Percentiles rank a stretch among this genome's conserved stretches.
These are phyloP conservation scores for Tipula helvola DNA, from an alignment of 2,888 invertebrate genomes.

Conservation along the genomic window DNA sequence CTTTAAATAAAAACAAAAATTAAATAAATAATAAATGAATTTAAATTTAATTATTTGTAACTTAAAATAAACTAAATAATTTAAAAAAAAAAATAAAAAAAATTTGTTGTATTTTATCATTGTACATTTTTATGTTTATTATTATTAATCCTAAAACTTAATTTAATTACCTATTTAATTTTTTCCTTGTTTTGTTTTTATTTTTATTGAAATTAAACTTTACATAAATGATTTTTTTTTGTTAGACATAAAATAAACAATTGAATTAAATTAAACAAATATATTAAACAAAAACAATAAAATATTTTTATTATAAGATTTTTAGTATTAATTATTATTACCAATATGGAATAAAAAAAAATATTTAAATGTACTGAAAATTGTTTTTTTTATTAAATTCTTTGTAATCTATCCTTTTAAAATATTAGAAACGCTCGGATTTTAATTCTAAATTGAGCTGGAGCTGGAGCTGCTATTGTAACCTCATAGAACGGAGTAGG, in stretches of 20 bases:
- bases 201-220: neutral
- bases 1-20: neutral
- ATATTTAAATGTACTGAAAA: neutral
- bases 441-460: too few species aligned
- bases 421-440: too few species aligned
- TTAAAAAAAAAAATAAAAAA: neutral
- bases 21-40: neutral
- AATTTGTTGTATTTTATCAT: neutral
- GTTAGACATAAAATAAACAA: neutral
- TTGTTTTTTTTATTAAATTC: neutral
- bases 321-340: neutral
- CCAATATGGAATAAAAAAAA: neutral
- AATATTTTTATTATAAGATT: neutral
- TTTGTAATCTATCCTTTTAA: too few species aligned
- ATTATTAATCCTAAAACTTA: neutral
- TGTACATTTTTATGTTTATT: neutral
- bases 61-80: neutral
- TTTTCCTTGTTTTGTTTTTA: neutral
- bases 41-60: conserved; percentile 4
- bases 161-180: neutral
- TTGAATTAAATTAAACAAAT: neutral
- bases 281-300: neutral
- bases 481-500: too few species aligned
- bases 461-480: too few species aligned
- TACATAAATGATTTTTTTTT: neutral